These are phyloP conservation scores for Hartigia nigra DNA, from an alignment of 2,888 invertebrate genomes.

Conservation along the genomic window DNA sequence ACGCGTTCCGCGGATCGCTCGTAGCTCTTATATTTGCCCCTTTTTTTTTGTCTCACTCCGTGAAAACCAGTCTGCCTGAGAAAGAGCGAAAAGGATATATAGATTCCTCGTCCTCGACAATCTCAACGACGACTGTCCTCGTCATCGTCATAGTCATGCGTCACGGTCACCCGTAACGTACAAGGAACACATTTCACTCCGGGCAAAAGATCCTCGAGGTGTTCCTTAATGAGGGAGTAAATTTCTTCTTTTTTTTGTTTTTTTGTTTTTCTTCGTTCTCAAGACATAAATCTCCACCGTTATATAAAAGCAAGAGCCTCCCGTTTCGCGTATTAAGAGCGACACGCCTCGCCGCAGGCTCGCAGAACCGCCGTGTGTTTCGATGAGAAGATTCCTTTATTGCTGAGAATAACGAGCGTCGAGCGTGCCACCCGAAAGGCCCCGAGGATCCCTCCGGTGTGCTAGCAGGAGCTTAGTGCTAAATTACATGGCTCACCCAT, in stretches of 20 bases:
- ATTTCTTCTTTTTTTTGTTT: not conserved
- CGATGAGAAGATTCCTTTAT: not conserved
- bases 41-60: not conserved
- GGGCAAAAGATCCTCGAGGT: not conserved
- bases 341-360: not conserved
- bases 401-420: not conserved
- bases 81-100: not conserved
- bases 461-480: not conserved
- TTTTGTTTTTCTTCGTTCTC: no score
- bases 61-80: not conserved
- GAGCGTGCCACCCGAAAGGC: not conserved
- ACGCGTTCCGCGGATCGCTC: not conserved
- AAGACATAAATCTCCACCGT: not conserved
- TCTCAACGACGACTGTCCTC: not conserved
- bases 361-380: not conserved
- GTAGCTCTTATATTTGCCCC: not conserved
- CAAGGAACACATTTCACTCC: not conserved
- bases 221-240: not conserved
- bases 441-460: not conserved
- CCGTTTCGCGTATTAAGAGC: not conserved
- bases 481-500: not conserved
- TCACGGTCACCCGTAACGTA: not conserved
- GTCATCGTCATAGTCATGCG: not conserved
- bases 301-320: not conserved
- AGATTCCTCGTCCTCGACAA: not conserved